Base-by-base conservation (phyloP, 2,113 vertebrate genomes). In the Beaufortia kweichowensis region DNA sequence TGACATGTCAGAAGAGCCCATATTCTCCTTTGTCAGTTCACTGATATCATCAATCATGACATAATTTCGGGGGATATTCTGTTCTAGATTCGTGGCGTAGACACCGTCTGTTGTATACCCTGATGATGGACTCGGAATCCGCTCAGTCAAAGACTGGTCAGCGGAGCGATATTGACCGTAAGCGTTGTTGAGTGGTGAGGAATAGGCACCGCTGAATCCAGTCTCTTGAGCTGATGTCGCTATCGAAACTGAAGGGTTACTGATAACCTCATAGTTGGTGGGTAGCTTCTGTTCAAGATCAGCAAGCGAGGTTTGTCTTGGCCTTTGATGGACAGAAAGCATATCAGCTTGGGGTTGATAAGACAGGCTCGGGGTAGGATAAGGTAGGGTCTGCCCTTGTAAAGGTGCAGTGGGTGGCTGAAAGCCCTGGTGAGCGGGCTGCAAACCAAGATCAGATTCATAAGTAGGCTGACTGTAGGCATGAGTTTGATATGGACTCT, bases 1-100 rank as follows among this genome's bases (percentile, higher is more conserved):
- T 61, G 78, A 62, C 63, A 89, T 89, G 0, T 95, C 94, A 5
- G 85, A 82, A 0, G 78, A 86, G 53, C 84, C 85, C 0, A 92
- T 78, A 80, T 91, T 96, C 55, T 97, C 95, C 90, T 99, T 99
- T 68, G 97, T 99, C 79, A 99, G 89, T 85, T 99, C 97, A 1
- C 95, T 99, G 86, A 99, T 99, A 85, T 99, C 97, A 8, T 99
- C 97, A 0, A 99, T 99, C 97, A 99, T 96, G 53, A 99, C 96
- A 0, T 99, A 99, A 88, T 99, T 99, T 61, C 97, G 93, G 33
- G 97, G 95, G 63, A 99, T 95, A 68, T 94, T 98, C 87, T 99
- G 97, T 85, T 99, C 97, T 66, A 99, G 87, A 86, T 89, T 98
- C 77, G 97, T 95, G 72, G 96, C 91, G 76, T 98, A 99, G 26